These are phyloP conservation scores for Mamestra brassicae DNA, from an alignment of 2,888 invertebrate genomes.

Conservation along the genomic window DNA sequence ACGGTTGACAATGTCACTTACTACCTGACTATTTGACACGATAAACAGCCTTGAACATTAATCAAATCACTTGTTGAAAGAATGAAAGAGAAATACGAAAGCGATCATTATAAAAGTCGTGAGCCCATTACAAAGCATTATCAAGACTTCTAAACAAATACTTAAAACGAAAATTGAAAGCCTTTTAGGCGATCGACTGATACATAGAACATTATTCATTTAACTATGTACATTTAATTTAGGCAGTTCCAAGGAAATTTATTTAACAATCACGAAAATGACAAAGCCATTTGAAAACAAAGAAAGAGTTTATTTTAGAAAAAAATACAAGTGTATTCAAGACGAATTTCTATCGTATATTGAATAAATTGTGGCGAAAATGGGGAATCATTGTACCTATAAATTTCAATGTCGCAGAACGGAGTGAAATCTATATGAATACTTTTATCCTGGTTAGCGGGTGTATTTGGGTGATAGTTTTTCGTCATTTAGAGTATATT, in stretches of 20 bases:
- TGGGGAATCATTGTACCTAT: slow-evolving; percentile 63
- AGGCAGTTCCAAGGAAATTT: slow-evolving; percentile 15
- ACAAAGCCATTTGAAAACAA: slow-evolving; percentile 18
- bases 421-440: slow-evolving; percentile 64
- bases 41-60: slow-evolving; percentile 24
- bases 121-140: slow-evolving; percentile 21
- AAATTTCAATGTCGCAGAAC: slow-evolving; percentile 67
- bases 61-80: too few species aligned
- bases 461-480: slow-evolving; percentile 13
- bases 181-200: slow-evolving; percentile 22
- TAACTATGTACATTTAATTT: slow-evolving; percentile 25
- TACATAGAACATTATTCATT: slow-evolving; percentile 8
- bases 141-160: slow-evolving; percentile 34
- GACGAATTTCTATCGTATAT: slow-evolving; percentile 28
- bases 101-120: slow-evolving; percentile 15
- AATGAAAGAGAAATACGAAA: too few species aligned
- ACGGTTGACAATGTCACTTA: not conserved
- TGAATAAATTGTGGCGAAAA: slow-evolving; percentile 64
- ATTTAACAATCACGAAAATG: slow-evolving; percentile 22
- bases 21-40: slow-evolving; percentile 11
- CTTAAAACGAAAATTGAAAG: slow-evolving; percentile 34
- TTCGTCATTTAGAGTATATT: slow-evolving; percentile 27
- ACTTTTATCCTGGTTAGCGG: slow-evolving; percentile 23
- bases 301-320: slow-evolving; percentile 6
- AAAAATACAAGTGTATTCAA: slow-evolving; percentile 22